phyloP scores from a whole-genome alignment of 2,797 vertebrate species.

The Hybognathus amarus region DNA sequence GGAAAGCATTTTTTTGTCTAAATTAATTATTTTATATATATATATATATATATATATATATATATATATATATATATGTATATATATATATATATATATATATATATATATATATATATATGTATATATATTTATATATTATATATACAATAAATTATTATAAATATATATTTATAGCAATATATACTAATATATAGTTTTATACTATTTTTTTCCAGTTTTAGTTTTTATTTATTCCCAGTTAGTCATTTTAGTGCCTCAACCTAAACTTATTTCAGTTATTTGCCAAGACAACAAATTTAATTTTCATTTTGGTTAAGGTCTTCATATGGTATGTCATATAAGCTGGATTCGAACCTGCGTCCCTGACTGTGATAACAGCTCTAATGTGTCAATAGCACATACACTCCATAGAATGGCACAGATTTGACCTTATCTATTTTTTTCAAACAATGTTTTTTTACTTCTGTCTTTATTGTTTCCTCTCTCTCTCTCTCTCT shows the following conservation, averaged over 20 bases:
- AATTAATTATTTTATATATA: too few species aligned
- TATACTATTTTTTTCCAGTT: not conserved
- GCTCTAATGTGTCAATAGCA: not conserved
- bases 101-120: too few species aligned
- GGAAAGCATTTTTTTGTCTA: too few species aligned
- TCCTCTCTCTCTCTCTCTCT: not conserved
- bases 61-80: too few species aligned
- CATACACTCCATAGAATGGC: not conserved
- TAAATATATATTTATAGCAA: too few species aligned
- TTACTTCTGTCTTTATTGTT: slow-evolving; percentile 26
- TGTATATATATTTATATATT: too few species aligned
- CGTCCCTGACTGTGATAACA: not conserved
- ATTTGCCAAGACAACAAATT: not conserved
- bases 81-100: too few species aligned
- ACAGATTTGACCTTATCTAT: not conserved
- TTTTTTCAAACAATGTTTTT: slow-evolving; percentile 10
- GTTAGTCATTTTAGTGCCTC: not conserved
- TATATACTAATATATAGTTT: too few species aligned
- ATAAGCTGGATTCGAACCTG: not conserved
- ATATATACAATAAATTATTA: too few species aligned
- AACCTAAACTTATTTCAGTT: not conserved
- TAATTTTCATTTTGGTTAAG: not conserved
- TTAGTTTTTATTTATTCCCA: not conserved
- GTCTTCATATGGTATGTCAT: not conserved
- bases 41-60: too few species aligned